phyloP scores from a whole-genome alignment of 2,888 invertebrate genomes.

The Timandra comae region DNA sequence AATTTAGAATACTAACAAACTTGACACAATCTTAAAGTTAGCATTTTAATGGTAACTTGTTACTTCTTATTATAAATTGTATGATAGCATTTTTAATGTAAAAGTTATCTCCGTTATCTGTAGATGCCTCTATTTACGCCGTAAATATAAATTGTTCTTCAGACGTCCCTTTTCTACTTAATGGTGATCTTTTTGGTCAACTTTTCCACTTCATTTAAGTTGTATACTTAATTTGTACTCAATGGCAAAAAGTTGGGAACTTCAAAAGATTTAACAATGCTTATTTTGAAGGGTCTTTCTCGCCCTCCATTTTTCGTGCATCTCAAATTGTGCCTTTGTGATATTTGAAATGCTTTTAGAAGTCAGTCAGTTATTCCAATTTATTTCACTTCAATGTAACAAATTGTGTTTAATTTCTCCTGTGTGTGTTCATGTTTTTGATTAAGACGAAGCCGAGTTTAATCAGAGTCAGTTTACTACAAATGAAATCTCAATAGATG shows the following conservation, averaged over 20 bases:
- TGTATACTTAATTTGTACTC: conserved; percentile 70
- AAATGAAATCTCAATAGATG: conserved; percentile 46
- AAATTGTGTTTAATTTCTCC: too few species aligned
- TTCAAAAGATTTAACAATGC: conserved; percentile 74
- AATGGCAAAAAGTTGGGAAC: conserved; percentile 67
- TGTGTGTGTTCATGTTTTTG: conserved; percentile 17
- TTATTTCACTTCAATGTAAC: conserved; percentile 1
- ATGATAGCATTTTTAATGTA: too few species aligned
- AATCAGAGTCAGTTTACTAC: conserved; percentile 28
- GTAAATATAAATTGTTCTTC: conserved; percentile 13
- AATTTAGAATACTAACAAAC: too few species aligned
- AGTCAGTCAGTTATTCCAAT: conserved; percentile 31
- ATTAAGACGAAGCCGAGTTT: conserved; percentile 19
- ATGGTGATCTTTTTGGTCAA: conserved; percentile 59
- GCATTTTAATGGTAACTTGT: too few species aligned
- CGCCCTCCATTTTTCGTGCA: conserved; percentile 47
- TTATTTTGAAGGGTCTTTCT: conserved; percentile 62
- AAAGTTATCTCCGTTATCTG: background rate
- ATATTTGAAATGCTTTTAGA: conserved; percentile 31
- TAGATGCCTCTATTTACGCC: background rate
- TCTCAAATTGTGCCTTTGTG: conserved; percentile 45
- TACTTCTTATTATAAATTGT: too few species aligned
- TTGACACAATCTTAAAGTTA: too few species aligned
- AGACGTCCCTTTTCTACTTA: conserved; percentile 18
- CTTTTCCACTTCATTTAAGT: conserved; percentile 75